Conservation (phyloP, 2,888 invertebrate species). For the Thereva nobilitata region DNA sequence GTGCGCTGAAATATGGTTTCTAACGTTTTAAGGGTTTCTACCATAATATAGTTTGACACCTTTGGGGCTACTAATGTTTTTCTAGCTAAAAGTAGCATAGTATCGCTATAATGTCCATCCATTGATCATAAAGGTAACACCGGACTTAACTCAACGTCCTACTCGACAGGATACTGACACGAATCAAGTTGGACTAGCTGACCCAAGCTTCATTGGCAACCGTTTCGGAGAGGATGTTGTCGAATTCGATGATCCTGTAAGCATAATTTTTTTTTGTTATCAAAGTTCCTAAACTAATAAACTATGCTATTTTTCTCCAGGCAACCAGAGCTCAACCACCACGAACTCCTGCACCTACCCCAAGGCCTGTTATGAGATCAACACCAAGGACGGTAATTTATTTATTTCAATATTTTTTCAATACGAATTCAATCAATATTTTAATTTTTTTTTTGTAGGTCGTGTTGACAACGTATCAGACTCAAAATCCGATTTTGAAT, state of each 20-base stretch:
- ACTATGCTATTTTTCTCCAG: too few species aligned
- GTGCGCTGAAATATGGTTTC: not conserved
- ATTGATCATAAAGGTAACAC: slow-evolving; percentile 1
- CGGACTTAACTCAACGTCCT: slow-evolving; percentile 30
- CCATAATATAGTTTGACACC: not conserved
- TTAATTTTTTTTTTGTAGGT: too few species aligned
- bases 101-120: not conserved
- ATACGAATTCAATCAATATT: not conserved
- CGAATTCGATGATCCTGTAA: slow-evolving; percentile 28
- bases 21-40: not conserved
- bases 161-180: slow-evolving; percentile 28
- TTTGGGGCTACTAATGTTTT: slow-evolving; percentile 11
- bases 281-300: not conserved
- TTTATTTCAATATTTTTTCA: not conserved
- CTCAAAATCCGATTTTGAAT: slow-evolving; percentile 45
- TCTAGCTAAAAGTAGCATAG: slow-evolving; percentile 8
- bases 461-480: slow-evolving; percentile 22
- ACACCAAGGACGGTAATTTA: slow-evolving; percentile 20
- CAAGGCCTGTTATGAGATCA: slow-evolving; percentile 13
- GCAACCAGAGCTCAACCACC: slow-evolving; percentile 27
- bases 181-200: slow-evolving; percentile 8
- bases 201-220: slow-evolving; percentile 25
- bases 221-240: slow-evolving; percentile 35
- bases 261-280: not conserved
- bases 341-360: slow-evolving; percentile 31